A percentile compares a stretch with the other conserved stretches of the same genome.
Conservation (phyloP, 1,140 invertebrate species). For the Acromyrmex charruanus region DNA sequence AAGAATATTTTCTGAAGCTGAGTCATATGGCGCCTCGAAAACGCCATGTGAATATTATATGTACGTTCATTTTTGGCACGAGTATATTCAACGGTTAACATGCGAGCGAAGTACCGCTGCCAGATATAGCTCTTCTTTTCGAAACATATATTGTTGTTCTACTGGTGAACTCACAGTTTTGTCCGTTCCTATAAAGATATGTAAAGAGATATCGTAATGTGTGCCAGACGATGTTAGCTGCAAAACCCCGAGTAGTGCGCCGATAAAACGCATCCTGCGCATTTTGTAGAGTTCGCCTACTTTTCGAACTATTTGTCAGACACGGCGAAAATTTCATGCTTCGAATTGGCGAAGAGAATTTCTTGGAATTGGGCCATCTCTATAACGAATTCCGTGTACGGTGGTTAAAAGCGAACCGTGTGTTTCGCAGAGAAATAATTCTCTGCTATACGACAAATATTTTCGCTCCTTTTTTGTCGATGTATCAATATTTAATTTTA, state of each 20-base stretch:
- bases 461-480: not conserved
- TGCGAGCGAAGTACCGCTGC: constrained; percentile 17
- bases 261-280: constrained; percentile 42
- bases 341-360: constrained; percentile 20
- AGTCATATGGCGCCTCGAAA: not conserved
- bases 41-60: not conserved
- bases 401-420: not conserved
- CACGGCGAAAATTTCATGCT: constrained; percentile 34
- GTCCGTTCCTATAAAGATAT: constrained; percentile 15
- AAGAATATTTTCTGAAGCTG: not conserved
- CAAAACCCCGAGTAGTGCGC: not conserved
- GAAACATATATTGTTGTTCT: not conserved
- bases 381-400: constrained; percentile 42
- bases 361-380: constrained; percentile 39
- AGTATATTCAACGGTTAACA: constrained; percentile 26
- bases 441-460: constrained; percentile 6
- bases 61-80: constrained; percentile 18
- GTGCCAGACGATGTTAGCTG: constrained; percentile 30
- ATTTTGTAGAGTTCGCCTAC: constrained; percentile 39
- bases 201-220: constrained; percentile 29
- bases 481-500: not conserved
- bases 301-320: constrained; percentile 51
- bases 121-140: constrained; percentile 31
- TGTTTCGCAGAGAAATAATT: constrained; percentile 5
- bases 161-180: not conserved